Percentiles rank a stretch among this genome's conserved stretches.
These are phyloP conservation scores for Trichosurus vulpecula DNA, from an alignment of 2,797 vertebrate species.

Conservation along the genomic window DNA sequence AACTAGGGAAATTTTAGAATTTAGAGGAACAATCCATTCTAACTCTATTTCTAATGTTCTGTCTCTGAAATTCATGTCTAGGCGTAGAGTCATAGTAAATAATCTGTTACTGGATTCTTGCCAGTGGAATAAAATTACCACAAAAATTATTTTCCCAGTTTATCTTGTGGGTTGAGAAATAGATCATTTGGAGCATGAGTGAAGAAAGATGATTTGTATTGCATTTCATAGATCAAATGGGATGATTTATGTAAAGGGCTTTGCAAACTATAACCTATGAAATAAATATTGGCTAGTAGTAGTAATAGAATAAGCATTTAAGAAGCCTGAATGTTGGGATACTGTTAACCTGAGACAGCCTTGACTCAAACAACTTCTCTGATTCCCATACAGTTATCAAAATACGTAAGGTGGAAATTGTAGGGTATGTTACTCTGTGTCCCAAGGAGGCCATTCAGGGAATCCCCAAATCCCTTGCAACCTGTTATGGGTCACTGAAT, in stretches of 20 bases:
- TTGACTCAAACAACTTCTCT: neutral
- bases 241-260: neutral
- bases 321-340: neutral
- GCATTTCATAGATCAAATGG: neutral
- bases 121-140: conserved; percentile 3
- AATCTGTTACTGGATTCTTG: neutral
- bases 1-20: conserved; percentile 39
- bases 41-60: conserved; percentile 56
- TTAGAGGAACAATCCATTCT: conserved; percentile 21
- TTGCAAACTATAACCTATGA: neutral
- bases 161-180: conserved; percentile 32
- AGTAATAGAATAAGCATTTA: neutral
- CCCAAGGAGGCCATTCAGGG: neutral
- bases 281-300: neutral
- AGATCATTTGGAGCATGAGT: neutral
- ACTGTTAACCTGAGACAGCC: neutral
- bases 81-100: conserved; percentile 7
- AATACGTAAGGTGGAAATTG: neutral
- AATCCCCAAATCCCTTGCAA: neutral
- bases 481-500: neutral
- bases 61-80: conserved; percentile 25
- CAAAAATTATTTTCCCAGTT: conserved; percentile 26
- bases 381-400: neutral
- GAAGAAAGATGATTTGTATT: neutral
- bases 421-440: neutral